Base-by-base conservation (phyloP, 2,888 invertebrate species). In the Drosophila melanosoma region DNA sequence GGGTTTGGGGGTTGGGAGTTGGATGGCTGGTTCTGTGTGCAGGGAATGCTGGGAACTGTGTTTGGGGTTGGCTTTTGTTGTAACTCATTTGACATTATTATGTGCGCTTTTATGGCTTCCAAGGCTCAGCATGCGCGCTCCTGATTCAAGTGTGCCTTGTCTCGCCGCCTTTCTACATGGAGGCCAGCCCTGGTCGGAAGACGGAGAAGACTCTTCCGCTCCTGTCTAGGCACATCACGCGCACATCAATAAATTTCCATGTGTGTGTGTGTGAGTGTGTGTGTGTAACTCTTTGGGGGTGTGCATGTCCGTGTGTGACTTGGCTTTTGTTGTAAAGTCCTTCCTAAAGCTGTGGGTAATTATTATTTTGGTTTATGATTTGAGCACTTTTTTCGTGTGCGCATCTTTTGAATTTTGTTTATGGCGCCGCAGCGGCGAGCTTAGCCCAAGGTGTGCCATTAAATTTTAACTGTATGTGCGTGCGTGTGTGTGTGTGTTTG, bases 51-150 rank as follows among this genome's bases (percentile, higher is more conserved):
- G 42, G 61, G 67, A 29, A 63, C 51, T 60, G 57, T 29, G 40
- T 15, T 59, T 59, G 53, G 38, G 56, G 59, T 42, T 68, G 88
- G 89, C 85, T 87, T 85, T 87, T 85, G 89, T 85, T 89, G 89
- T 89, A 84, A 79, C 85, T 84, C 89, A 87, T 90, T 85, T 88
- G 90, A 83, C 89, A 89, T 89, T 89, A 90, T 89, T 85, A 88
- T 90, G 90, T 90, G 79, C 84, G 77, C 81, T 89, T 89, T 89
- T 90, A 89, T 90, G 90, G 84, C 79, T 79, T 77, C 75, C 69
- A 72, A 86, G 90, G 90, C 83, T 88, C 82, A 82, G 79, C 76
- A 79, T 79, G 78, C 58, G 58, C 54, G 69, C 54, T 54, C 58
- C 54, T n/a, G 45, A 53, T 71, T 78, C 71, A 71, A 71, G 71